Evolutionary conservation across 2,888 invertebrate species (phyloP).

Genomic region (Trisateles emortualis): DNA sequence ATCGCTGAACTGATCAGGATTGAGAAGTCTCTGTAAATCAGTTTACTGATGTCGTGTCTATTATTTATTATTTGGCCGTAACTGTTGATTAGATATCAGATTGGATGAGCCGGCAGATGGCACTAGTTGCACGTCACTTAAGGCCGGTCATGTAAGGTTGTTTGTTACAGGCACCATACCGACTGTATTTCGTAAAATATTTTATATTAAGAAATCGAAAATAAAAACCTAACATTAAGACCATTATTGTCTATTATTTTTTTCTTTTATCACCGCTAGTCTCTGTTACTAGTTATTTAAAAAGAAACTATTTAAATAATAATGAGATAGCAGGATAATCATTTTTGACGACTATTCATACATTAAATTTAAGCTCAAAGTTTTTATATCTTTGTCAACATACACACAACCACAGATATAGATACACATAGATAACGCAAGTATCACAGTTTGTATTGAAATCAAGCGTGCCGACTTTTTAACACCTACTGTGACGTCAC

Average conservation of each 20-base stretch:
- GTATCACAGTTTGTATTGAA: too few relatives aligned
- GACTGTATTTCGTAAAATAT: slow-evolving; percentile 81
- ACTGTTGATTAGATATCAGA: slow-evolving; percentile 78
- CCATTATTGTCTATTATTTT: slow-evolving; percentile 65
- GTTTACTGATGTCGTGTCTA: slow-evolving; percentile 77
- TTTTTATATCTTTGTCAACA: too few relatives aligned
- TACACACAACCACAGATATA: too few relatives aligned
- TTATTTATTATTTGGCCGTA: slow-evolving; percentile 83
- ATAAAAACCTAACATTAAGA: slow-evolving; percentile 87
- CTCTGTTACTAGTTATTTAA: too few relatives aligned
- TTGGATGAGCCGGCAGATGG: slow-evolving; percentile 69
- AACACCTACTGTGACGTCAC: too few relatives aligned
- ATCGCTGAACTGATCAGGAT: slow-evolving; percentile 98
- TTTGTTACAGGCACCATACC: slow-evolving; percentile 56
- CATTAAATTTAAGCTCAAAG: too few relatives aligned
- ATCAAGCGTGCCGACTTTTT: too few relatives aligned
- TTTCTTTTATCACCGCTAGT: too few relatives aligned
- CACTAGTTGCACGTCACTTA: slow-evolving; percentile 75
- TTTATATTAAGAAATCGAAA: slow-evolving; percentile 87
- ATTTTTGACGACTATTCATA: too few relatives aligned
- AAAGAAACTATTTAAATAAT: too few relatives aligned
- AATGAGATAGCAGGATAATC: too few relatives aligned
- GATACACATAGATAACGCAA: too few relatives aligned
- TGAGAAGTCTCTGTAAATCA: slow-evolving; percentile 93
- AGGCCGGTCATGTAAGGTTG: slow-evolving; percentile 71